These are phyloP conservation scores for Tapirus terrestris DNA, from an alignment of 2,113 vertebrate species.

Conservation along the genomic window DNA sequence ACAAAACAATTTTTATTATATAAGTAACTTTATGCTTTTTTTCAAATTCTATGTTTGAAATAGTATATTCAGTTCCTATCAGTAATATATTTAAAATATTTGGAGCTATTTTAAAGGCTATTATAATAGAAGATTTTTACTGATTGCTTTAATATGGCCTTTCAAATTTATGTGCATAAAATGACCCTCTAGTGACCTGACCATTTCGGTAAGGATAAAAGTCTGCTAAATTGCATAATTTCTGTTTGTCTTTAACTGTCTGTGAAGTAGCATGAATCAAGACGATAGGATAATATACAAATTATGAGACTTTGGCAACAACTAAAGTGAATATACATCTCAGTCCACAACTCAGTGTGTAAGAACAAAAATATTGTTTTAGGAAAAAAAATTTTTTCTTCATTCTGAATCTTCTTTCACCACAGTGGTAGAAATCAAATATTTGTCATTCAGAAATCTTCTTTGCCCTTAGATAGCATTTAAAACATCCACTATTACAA, in stretches of 20 bases:
- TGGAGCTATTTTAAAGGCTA: not conserved
- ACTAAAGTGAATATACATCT: not conserved
- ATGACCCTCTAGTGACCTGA: not conserved
- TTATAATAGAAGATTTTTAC: not conserved
- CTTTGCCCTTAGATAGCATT: not conserved
- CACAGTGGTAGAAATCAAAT: not conserved
- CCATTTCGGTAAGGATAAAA: not conserved
- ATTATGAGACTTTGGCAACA: not conserved
- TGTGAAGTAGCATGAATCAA: not conserved
- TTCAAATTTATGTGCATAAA: not conserved
- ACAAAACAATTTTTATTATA: not conserved
- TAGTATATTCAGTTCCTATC: not conserved
- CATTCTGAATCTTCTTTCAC: not conserved
- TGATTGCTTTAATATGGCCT: not conserved
- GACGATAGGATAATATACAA: not conserved
- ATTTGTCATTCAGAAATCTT: not conserved
- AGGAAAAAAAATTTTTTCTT: not conserved
- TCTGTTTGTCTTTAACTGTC: not conserved
- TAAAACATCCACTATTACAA: not conserved
- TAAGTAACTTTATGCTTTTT: not conserved
- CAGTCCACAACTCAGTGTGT: not conserved
- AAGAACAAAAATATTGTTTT: not conserved
- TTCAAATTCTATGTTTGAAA: not conserved
- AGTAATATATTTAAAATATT: not conserved
- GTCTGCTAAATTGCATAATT: not conserved